phyloP scores from a whole-genome alignment of 2,888 invertebrate genomes.

The Agrilus biguttatus region DNA sequence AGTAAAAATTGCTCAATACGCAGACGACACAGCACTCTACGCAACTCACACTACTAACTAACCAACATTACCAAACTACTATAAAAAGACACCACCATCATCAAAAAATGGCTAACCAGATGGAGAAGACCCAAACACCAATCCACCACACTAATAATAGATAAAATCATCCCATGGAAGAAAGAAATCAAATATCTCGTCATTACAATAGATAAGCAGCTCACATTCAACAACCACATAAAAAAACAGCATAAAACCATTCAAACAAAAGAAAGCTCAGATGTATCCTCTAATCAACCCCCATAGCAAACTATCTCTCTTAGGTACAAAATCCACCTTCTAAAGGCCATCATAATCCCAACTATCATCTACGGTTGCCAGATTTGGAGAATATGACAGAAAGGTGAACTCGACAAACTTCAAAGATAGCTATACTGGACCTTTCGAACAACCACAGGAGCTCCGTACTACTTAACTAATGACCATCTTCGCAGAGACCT shows the following conservation, averaged over 20 bases:
- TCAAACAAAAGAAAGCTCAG: background rate
- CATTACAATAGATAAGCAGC: background rate
- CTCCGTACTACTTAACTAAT: no score
- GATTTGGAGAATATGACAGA: no score
- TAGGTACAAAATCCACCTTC: no score
- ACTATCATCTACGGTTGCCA: no score
- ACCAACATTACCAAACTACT: background rate
- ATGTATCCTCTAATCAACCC: background rate
- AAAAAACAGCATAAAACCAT: background rate
- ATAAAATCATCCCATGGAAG: background rate
- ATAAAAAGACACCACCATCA: background rate
- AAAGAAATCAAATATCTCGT: constrained; percentile 1
- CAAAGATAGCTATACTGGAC: no score
- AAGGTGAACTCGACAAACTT: no score
- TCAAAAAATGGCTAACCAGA: no score
- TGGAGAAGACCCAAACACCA: background rate
- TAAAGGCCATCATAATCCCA: no score
- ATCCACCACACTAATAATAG: background rate
- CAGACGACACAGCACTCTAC: constrained; percentile 2
- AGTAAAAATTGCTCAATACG: constrained; percentile 1
- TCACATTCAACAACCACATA: background rate
- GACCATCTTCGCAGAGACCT: no score
- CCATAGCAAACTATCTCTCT: no score
- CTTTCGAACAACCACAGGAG: no score
- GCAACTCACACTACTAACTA: background rate